Evolutionary conservation across 2,113 vertebrate genomes (phyloP).

Genomic region (Psophia crepitans): DNA sequence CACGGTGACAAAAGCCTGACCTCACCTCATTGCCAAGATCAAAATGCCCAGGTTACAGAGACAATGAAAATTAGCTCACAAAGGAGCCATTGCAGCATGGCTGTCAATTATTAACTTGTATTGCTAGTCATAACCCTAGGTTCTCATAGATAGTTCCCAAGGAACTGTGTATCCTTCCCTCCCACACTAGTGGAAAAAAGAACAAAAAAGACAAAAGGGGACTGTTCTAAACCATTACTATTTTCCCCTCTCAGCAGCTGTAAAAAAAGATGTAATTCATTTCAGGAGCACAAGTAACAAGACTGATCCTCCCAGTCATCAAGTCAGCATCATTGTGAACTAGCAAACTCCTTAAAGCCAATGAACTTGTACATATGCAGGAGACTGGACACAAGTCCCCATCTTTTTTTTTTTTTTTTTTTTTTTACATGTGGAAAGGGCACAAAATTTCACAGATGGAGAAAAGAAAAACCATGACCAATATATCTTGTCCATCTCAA

Average conservation of each 20-base stretch:
- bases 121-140: background rate
- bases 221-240: accelerated
- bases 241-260: background rate
- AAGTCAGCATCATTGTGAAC: background rate
- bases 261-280: background rate
- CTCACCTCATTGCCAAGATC: background rate
- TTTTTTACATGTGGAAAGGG: background rate
- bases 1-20: background rate
- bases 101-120: background rate
- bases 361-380: background rate
- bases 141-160: background rate
- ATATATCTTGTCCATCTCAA: background rate
- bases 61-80: background rate
- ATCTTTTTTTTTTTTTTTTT: background rate
- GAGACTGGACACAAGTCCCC: background rate
- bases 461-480: background rate
- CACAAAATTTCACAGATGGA: background rate
- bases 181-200: accelerated
- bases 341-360: background rate
- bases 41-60: background rate
- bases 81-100: background rate
- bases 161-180: background rate
- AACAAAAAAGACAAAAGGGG: background rate
- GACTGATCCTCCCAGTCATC: background rate
- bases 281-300: background rate